Percentiles rank a stretch among this genome's conserved stretches.
phyloP scores from a whole-genome alignment of 2,888 invertebrate species.

The Rhyacophila evoluta region DNA sequence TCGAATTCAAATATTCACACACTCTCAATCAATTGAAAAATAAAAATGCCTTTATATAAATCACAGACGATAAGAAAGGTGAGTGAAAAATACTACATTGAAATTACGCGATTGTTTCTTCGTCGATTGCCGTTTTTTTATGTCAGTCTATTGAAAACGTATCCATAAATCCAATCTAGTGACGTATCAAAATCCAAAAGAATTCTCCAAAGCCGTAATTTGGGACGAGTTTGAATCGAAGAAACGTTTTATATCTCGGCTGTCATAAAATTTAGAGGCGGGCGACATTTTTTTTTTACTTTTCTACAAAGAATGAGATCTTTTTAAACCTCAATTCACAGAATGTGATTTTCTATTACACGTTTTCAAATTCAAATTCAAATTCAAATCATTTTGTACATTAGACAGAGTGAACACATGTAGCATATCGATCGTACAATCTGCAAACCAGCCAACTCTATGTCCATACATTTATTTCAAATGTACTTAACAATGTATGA shows the following conservation, averaged over 20 bases:
- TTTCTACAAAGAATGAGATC: neutral
- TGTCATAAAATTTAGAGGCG: slow-evolving; percentile 4
- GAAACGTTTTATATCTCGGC: slow-evolving; percentile 1
- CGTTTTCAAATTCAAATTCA: too few relatives aligned
- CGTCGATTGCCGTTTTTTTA: neutral
- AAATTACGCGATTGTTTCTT: slow-evolving; percentile 2
- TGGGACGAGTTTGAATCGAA: neutral
- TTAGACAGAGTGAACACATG: too few relatives aligned
- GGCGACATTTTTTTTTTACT: neutral
- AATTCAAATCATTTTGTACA: too few relatives aligned
- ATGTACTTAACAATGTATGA: too few relatives aligned
- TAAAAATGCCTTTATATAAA: too few relatives aligned
- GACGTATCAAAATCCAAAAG: neutral
- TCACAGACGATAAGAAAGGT: neutral
- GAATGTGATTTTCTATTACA: too few relatives aligned
- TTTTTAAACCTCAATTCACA: neutral
- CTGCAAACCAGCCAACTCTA: too few relatives aligned
- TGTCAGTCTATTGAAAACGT: slow-evolving; percentile 17
- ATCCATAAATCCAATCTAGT: slow-evolving; percentile 22
- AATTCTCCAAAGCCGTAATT: slow-evolving; percentile 7
- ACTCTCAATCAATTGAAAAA: too few relatives aligned
- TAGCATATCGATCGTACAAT: too few relatives aligned
- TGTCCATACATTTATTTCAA: too few relatives aligned
- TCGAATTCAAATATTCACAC: too few relatives aligned
- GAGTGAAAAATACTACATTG: neutral